Evolutionary conservation across 2,888 invertebrate genomes (phyloP), one percentile per base, ranked within the genome.

Genomic region (Apamea sordens): DNA sequence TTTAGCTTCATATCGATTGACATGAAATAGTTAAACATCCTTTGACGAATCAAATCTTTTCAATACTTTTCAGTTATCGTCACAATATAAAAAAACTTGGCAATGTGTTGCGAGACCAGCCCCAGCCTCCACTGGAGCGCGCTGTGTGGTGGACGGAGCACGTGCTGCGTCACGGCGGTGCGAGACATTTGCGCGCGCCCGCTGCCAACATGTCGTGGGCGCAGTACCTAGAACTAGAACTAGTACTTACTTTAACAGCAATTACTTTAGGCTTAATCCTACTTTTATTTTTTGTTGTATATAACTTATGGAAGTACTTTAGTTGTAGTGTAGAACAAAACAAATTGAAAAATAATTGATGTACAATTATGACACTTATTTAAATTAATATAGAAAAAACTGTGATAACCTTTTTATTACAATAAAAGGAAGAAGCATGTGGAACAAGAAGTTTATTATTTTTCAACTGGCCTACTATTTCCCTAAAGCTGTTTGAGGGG

Each of bases 131-230:
- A 0, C 44, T 93, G 15, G 90, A 93, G 15, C 86, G 89, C 1
- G 91, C n/a, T n/a, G n/a, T n/a, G n/a, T n/a, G n/a, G n/a, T n/a
- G n/a, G n/a, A n/a, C n/a, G n/a, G n/a, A n/a, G 69, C 87, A 93
- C 75, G 90, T 93, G 28, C 74, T 93, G 6, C 86, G 92, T 4
- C 91, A 92, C 76, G 88, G 89, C 7, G 91, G 92, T 0, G 92
- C 90, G 0, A 73, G 80, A 36, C 92, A 93, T 76, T 85, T 93
- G 4, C 87, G 89, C 1, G 68, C 91, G 0, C 89, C 93, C 1
- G 87, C 89, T 2, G 91, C 92, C 41, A 90, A 78, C 53, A 80
- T 80, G 24, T 53, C 80, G 36, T 84, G 80, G 83, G 1, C 77
- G 1, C 21, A 64, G n/a, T n/a, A n/a, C 8, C 36, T 84, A 2